These are phyloP conservation scores for Tachina grossa DNA, from an alignment of 2,888 invertebrate genomes.

Conservation along the genomic window DNA sequence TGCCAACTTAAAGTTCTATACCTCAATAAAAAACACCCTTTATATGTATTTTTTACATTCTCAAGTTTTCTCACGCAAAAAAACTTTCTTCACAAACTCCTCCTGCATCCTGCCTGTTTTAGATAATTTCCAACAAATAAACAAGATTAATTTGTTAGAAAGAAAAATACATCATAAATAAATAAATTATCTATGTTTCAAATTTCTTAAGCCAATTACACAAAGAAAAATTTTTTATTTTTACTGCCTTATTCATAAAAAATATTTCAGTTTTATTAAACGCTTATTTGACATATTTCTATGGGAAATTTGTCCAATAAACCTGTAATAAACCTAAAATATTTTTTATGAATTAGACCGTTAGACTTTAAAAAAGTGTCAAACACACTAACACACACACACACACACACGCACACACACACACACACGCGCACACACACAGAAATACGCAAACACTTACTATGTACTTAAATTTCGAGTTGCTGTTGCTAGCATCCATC, in stretches of 20 bases:
- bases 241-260: too few relatives aligned
- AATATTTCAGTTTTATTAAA: too few relatives aligned
- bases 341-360: too few relatives aligned
- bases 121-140: conserved; percentile 21
- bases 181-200: conserved; percentile 29
- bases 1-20: too few relatives aligned
- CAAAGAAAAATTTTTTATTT: conserved; percentile 31
- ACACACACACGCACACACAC: too few relatives aligned
- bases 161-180: conserved; percentile 21
- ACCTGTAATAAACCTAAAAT: too few relatives aligned
- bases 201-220: conserved; percentile 6
- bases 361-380: conserved; percentile 36
- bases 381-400: not conserved
- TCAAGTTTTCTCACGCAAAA: not conserved
- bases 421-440: too few relatives aligned
- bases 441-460: not conserved
- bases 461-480: conserved; percentile 2
- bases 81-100: not conserved
- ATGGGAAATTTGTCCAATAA: too few relatives aligned
- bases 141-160: conserved; percentile 33
- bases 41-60: not conserved
- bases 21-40: too few relatives aligned
- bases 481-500: conserved; percentile 40
- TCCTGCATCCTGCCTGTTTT: not conserved
- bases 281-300: too few relatives aligned